Base-by-base conservation (phyloP, 2,113 vertebrate species). In the Entomyzon cyanotis region DNA sequence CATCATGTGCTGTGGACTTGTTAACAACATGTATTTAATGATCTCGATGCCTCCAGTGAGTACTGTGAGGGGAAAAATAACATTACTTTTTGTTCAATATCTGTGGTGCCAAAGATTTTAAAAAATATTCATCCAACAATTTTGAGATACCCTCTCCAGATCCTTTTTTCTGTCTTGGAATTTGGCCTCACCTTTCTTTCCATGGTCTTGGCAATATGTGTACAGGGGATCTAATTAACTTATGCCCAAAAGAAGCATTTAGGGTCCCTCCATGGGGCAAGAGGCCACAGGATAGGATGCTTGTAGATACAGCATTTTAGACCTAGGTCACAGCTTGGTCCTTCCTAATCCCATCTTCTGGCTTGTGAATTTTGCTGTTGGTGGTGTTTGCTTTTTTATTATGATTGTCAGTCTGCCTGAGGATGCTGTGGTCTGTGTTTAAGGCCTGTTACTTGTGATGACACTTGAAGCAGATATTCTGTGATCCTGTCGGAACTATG, bases 41-140 rank as follows among this genome's bases (percentile, higher is more conserved):
- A 82, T 78, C n/a, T 79, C 0, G 0, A 5, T 78, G n/a, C 16
- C 39, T 86, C 28, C 1, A 35, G 23, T 88, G 46, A 85, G 47
- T 73, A 62, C 12, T 15, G 1, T 49, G 50, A 90, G 42, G 27
- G 39, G 35, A 6, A 76, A 82, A 93, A 83, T 12, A 79, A n/a
- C 7, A 22, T 47, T 39, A 39, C 59, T 68, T 71, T 44, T 68
- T 74, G 19, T 68, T 82, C 25, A 49, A 1, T 77, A 49, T 46
- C 24, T 87, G 19, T 47, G 25, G 24, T 44, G 27, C 24, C 22
- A 68, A 71, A 84, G 21, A 52, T 47, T 46, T 63, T 13, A 4
- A 30, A n/a, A 90, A 90, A 44, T 58, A 77, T 10, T 64, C 6
- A 47, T 42, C 41, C 41, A 56, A n/a, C 12, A 62, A 65, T 41